Evolutionary conservation across 2,888 invertebrate species (phyloP), one percentile per base, ranked within the genome.

Genomic region (Chloromyia formosa): DNA sequence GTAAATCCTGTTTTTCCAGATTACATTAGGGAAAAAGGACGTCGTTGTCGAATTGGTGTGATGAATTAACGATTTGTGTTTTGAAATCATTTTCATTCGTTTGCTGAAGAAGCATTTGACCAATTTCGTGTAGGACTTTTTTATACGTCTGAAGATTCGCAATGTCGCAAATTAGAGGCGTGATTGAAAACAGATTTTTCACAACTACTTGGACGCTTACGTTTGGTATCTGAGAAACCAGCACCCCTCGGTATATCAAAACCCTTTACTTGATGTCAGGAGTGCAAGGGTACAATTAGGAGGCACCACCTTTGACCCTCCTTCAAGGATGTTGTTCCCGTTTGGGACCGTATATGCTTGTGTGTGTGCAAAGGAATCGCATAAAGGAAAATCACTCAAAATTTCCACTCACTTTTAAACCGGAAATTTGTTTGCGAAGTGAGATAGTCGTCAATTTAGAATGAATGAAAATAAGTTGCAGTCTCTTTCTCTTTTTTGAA

Each of bases 231-330:
- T 60, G 22, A 23, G 23, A 22, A 20, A 23, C 12, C 9, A 40
- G n/a, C 62, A 40, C 27, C 62, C 62, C 62, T 62, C 40, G 9
- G 40, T 23, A 40, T 14, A 40, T 35, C 10, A 2, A 18, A 62
- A 62, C 40, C 60, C 60, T 62, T 62, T n/a, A 40, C 2, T 16
- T 20, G 22, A 1, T 56, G 22, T 56, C 20, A 20, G 4, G 22
- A 56, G 49, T 45, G 42, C 49, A 45, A 16, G 66, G 49, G 66
- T 49, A 49, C 49, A 66, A 66, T 66, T 49, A 49, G 49, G 20
- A 49, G 66, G 66, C 66, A 49, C 23, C 45, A 45, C 66, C 66
- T 66, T 66, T 66, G 66, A 66, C 66, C 66, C 66, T 66, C 66
- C 66, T 62, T 60, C 66, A 12, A 22, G 20, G n/a, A 42, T 42